Conservation (phyloP, 2,797 vertebrate genomes). For the Lutjanus argentimaculatus region DNA sequence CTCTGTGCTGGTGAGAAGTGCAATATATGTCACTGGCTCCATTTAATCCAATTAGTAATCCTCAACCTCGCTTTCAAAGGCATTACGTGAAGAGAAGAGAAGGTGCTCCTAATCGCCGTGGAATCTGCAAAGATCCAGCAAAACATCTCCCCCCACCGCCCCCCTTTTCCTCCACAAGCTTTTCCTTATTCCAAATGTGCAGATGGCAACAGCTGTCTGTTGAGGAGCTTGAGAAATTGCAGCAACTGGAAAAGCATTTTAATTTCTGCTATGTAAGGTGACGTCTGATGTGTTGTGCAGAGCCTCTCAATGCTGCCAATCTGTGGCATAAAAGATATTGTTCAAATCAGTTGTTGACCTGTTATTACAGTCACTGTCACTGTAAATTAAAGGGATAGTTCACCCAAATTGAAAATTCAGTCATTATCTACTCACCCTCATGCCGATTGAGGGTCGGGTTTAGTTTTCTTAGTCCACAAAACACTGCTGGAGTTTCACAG, state of each 20-base stretch:
- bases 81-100: conserved; percentile 60
- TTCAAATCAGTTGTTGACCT: not conserved
- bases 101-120: conserved; percentile 72
- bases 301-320: conserved; percentile 3
- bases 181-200: conserved; percentile 52
- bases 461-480: no score
- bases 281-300: conserved; percentile 46
- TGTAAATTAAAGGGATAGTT: no score
- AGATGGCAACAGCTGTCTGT: conserved; percentile 88
- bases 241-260: conserved; percentile 77
- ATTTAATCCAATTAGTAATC: conserved; percentile 80
- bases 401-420: no score
- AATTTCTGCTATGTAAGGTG: conserved; percentile 63
- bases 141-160: conserved; percentile 52
- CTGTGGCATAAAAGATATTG: not conserved
- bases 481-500: no score
- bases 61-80: conserved; percentile 69
- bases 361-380: not conserved
- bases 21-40: conserved; percentile 69
- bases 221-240: conserved; percentile 79
- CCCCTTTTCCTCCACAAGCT: conserved; percentile 22
- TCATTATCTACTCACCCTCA: no score
- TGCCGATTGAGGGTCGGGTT: no score
- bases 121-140: conserved; percentile 68
- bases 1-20: conserved; percentile 50